phyloP scores from a whole-genome alignment of 2,113 vertebrate genomes.

The Paracanthobrama guichenoti region DNA sequence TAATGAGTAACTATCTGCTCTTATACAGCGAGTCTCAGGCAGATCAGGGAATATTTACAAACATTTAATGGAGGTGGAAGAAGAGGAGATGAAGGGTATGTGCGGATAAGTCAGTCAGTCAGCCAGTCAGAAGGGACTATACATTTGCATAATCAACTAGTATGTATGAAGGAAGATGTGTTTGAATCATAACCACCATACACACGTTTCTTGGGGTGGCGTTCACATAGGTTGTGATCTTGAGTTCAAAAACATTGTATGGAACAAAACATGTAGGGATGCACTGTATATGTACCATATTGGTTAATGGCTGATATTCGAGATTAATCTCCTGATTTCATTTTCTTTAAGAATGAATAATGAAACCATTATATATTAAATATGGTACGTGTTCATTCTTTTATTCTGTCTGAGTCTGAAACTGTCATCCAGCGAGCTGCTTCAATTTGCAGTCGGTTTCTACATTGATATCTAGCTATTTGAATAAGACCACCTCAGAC shows the following conservation, averaged over 20 bases:
- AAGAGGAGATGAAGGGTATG: neutral
- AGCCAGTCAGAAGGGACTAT: neutral
- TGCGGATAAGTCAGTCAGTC: neutral
- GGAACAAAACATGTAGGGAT: neutral
- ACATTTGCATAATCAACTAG: constrained; percentile 21
- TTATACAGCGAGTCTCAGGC: neutral
- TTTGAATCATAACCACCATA: neutral
- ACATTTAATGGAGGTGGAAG: constrained; percentile 26
- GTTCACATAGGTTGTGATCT: neutral
- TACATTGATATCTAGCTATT: no score
- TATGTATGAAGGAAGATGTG: neutral
- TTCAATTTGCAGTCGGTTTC: no score
- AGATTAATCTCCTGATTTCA: no score
- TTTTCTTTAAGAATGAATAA: no score
- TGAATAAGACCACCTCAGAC: no score
- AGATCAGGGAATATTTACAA: constrained; percentile 41
- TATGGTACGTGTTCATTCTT: no score
- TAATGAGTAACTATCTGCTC: constrained; percentile 34
- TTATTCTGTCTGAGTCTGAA: no score
- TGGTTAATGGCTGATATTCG: no score
- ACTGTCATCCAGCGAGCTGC: no score
- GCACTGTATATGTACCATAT: neutral
- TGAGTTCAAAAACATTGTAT: neutral
- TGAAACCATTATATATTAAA: no score
- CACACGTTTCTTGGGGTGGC: neutral